These are phyloP conservation scores for Caradrina kadenii DNA, from an alignment of 2,888 invertebrate species.

Conservation along the genomic window DNA sequence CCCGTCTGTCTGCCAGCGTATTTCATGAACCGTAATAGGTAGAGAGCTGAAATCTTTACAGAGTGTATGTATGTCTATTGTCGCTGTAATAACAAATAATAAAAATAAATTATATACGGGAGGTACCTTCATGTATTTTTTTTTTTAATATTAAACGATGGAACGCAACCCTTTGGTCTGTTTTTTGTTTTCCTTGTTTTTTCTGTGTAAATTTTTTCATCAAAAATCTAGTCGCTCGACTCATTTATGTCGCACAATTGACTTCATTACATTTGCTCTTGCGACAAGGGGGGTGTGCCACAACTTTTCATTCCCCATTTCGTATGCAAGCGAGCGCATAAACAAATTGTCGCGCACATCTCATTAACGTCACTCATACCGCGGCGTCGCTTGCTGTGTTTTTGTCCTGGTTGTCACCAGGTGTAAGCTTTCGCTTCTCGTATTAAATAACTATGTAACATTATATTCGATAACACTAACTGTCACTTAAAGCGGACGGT, in stretches of 20 bases:
- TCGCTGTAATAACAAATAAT: too few species aligned
- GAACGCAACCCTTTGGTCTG: too few species aligned
- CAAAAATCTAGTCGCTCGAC: slow-evolving; percentile 43
- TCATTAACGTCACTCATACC: slow-evolving; percentile 66
- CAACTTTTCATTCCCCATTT: slow-evolving; percentile 51
- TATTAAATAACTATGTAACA: slow-evolving; percentile 65
- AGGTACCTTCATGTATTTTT: too few species aligned
- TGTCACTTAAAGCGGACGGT: slow-evolving; percentile 57
- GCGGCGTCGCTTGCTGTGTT: slow-evolving; percentile 51
- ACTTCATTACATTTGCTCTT: slow-evolving; percentile 46
- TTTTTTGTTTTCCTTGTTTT: background rate
- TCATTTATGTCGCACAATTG: slow-evolving; percentile 34
- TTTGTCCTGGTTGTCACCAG: slow-evolving; percentile 60
- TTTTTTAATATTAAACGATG: too few species aligned
- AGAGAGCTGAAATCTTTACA: too few species aligned
- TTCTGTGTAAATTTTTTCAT: slow-evolving; percentile 19
- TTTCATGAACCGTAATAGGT: too few species aligned
- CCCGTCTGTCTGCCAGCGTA: too few species aligned
- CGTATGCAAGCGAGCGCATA: slow-evolving; percentile 57
- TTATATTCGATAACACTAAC: slow-evolving; percentile 63
- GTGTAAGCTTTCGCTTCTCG: slow-evolving; percentile 61
- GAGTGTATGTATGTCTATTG: too few species aligned
- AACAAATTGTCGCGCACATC: slow-evolving; percentile 65
- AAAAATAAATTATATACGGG: too few species aligned
- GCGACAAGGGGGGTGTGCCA: slow-evolving; percentile 37